Base-by-base conservation (phyloP, 2,797 vertebrate species). In the Anguilla anguilla region DNA sequence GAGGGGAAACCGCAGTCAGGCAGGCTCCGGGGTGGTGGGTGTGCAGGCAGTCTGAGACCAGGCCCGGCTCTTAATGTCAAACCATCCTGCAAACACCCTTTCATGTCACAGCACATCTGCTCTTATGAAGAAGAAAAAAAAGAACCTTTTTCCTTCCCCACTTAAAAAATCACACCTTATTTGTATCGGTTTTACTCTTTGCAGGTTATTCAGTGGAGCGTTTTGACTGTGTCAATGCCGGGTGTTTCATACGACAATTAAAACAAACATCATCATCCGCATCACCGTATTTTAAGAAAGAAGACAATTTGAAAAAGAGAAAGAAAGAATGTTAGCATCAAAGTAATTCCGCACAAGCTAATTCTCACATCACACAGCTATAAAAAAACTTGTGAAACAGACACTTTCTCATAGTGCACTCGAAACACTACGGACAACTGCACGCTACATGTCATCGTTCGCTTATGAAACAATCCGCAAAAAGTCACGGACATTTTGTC, bases 21-120 rank as follows among this genome's bases (percentile, higher is more conserved):
- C 39, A 25, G 39, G 74, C 74, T 79, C 43, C 7, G 25, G 77
- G 25, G 17, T 17, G 79, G 79, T 51, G 79, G 79, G 77, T 46
- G 77, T 81, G 39, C 43, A 22, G 39, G 19, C 15, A 46, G 2
- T 81, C 79, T 11, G 19, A 82, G 79, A 49, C 79, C 79, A 25
- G 79, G 43, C 11, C 69, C 3, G n/a, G 11, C 69, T 82, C 46
- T 82, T 7, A 82, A 82, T 82, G 79, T 82, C 79, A 82, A n/a
- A 82, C 43, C 79, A 22, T n/a, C 79, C 43, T 82, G 43, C 46
- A 19, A 46, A 22, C 69, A 17, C 35, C 72, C 72, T 77, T 77
- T 77, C 35, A 74, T 35, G 10, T 74, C 59, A 19, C 11, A 5
- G 22, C 64, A 69, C 72, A 17, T 39, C 31, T 39, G 28, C 31